A percentile compares a stretch with the other conserved stretches of the same genome.
Evolutionary conservation across 92 coral and sea anemone species (phyloP).

Genomic region (Plumapathes pennacea): DNA sequence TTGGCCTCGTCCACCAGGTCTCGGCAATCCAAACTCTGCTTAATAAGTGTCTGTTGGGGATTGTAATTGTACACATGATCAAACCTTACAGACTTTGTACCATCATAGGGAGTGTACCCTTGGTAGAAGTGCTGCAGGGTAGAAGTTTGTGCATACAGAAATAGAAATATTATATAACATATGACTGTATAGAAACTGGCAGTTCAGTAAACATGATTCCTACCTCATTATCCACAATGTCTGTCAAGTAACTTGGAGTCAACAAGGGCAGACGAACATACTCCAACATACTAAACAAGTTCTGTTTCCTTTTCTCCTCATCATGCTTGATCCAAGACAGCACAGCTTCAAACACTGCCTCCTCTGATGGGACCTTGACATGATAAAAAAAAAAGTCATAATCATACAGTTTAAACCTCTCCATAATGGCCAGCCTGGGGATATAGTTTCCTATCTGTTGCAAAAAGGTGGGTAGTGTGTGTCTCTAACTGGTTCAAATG

Average conservation of each 20-base stretch:
- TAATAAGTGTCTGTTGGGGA: constrained; percentile 56
- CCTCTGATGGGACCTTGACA: constrained; percentile 91
- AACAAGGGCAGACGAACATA: constrained; percentile 83
- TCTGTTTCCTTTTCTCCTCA: constrained; percentile 60
- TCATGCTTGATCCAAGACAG: constrained; percentile 89
- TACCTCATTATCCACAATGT: constrained; percentile 83
- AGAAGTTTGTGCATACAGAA: too few relatives aligned
- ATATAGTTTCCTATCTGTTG: background rate
- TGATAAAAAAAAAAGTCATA: background rate
- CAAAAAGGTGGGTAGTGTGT: too few relatives aligned
- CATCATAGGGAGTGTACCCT: background rate
- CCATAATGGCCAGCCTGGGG: background rate
- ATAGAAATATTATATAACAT: too few relatives aligned
- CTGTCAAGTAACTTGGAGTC: constrained; percentile 90
- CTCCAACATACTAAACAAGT: constrained; percentile 67
- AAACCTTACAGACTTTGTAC: background rate
- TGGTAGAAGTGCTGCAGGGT: too few relatives aligned
- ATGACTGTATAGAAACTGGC: background rate
- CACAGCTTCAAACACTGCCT: constrained; percentile 90
- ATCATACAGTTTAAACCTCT: background rate
- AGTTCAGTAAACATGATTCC: too few relatives aligned
- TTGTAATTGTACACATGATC: background rate
- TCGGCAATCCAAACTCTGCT: constrained; percentile 82
- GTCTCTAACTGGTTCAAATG: background rate
- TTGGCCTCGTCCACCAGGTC: constrained; percentile 97